Conservation (phyloP, 2,888 invertebrate species). For the Netelia inedita region DNA sequence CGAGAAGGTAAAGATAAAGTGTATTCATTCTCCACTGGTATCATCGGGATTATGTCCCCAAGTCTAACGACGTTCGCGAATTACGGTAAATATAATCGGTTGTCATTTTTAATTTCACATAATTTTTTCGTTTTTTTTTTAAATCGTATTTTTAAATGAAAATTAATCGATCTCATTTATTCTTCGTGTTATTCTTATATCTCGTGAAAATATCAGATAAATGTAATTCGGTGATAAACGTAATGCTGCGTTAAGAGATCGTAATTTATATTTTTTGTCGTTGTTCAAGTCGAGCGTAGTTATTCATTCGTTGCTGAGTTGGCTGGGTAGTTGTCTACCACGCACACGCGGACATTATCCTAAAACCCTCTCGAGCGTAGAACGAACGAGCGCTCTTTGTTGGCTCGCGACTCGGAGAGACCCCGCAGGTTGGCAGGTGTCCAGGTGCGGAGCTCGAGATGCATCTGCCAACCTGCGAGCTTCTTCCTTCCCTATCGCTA, state of each 20-base stretch:
- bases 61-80: slow-evolving; percentile 8
- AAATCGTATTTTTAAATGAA: neutral
- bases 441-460: slow-evolving; percentile 70
- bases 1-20: slow-evolving; percentile 26
- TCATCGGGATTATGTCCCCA: slow-evolving; percentile 17
- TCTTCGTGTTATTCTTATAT: too few relatives aligned
- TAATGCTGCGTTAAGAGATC: too few relatives aligned
- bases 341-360: slow-evolving; percentile 8
- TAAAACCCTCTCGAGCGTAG: slow-evolving; percentile 47
- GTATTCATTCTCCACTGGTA: slow-evolving; percentile 19
- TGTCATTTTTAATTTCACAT: neutral
- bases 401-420: slow-evolving; percentile 25
- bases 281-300: too few relatives aligned
- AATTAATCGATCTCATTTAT: too few relatives aligned
- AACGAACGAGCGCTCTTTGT: slow-evolving; percentile 66
- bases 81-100: slow-evolving; percentile 37
- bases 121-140: neutral
- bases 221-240: too few relatives aligned
- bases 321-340: neutral
- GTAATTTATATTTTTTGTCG: too few relatives aligned
- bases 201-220: too few relatives aligned
- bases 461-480: slow-evolving; percentile 78
- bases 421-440: slow-evolving; percentile 77
- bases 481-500: slow-evolving; percentile 46
- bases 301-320: too few relatives aligned